phyloP scores from a whole-genome alignment of 2,797 vertebrate genomes.

The Argyrosomus regius region DNA sequence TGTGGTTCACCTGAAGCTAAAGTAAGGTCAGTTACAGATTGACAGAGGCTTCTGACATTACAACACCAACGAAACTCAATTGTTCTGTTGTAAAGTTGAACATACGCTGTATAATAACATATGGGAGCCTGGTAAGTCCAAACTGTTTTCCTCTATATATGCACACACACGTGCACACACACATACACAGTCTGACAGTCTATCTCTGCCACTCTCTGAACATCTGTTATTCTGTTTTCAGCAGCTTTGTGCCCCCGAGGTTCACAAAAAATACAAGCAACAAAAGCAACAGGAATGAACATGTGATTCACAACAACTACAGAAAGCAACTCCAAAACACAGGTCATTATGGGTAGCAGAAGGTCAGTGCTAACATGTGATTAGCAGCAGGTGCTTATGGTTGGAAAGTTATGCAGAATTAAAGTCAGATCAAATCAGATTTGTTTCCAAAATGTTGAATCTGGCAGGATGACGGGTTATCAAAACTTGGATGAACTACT shows the following conservation, averaged over 20 bases:
- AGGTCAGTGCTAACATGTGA: neutral
- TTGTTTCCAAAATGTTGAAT: neutral
- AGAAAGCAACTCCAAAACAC: neutral
- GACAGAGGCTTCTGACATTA: slow-evolving; percentile 19
- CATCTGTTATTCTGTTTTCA: neutral
- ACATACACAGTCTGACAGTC: neutral
- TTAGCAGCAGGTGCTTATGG: neutral
- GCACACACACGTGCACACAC: neutral
- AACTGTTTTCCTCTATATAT: neutral
- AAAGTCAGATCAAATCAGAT: slow-evolving; percentile 9
- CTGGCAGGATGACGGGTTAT: neutral
- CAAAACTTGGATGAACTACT: slow-evolving; percentile 9
- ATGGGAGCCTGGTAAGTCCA: neutral
- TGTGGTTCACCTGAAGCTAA: slow-evolving; percentile 63
- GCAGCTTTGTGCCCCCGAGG: neutral
- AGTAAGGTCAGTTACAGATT: slow-evolving; percentile 44
- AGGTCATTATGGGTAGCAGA: neutral
- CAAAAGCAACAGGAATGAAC: neutral
- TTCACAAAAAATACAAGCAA: neutral
- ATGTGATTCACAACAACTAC: neutral
- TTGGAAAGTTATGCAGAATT: neutral
- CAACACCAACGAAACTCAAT: slow-evolving; percentile 6
- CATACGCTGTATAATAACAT: neutral
- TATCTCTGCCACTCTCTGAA: neutral
- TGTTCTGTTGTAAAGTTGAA: slow-evolving; percentile 6